phyloP scores from a whole-genome alignment of 1,140 invertebrate genomes.

The Hetaerina americana region DNA sequence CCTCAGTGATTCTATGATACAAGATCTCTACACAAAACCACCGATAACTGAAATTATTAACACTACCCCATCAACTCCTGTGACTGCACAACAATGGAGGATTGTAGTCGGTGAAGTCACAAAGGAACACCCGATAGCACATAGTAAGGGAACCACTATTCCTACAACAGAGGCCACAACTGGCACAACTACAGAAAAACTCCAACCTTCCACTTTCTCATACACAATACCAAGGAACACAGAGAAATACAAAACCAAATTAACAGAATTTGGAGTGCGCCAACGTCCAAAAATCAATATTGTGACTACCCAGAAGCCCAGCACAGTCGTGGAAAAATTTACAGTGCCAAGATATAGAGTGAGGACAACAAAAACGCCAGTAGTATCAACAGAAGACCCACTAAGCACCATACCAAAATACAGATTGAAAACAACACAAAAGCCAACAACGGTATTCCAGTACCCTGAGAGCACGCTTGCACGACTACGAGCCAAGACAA shows the following conservation, averaged over 20 bases:
- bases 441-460: not conserved
- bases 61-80: constrained; percentile 20
- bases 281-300: no score
- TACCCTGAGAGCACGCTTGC: not conserved
- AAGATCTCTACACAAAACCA: constrained; percentile 38
- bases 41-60: constrained; percentile 31
- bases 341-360: no score
- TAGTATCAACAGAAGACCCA: not conserved
- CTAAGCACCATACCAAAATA: not conserved
- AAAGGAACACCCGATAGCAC: not conserved
- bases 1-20: constrained; percentile 27
- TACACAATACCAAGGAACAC: not conserved
- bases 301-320: no score
- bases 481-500: not conserved
- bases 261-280: not conserved
- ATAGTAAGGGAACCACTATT: not conserved
- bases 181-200: not conserved
- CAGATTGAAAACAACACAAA: not conserved
- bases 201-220: not conserved
- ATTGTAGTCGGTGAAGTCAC: constrained; percentile 4
- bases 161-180: not conserved
- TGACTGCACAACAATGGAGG: constrained; percentile 10
- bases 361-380: no score
- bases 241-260: not conserved
- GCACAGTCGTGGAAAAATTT: no score